These are phyloP conservation scores for Macaria liturata DNA, from an alignment of 2,888 invertebrate species.

Conservation along the genomic window DNA sequence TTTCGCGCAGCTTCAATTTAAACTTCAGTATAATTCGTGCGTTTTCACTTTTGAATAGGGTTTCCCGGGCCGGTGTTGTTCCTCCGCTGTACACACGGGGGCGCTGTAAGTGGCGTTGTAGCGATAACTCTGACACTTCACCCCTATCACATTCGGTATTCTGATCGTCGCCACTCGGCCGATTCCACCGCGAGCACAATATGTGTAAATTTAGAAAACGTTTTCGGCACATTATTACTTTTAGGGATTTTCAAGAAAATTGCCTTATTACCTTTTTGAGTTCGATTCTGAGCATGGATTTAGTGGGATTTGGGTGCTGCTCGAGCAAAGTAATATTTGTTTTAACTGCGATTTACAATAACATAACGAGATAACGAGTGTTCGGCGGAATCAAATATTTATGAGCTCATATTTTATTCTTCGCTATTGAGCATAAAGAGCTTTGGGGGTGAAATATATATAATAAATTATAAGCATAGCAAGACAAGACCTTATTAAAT, in stretches of 20 bases:
- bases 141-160: conserved; percentile 72
- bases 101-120: conserved; percentile 50
- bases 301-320: conserved; percentile 63
- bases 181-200: conserved; percentile 76
- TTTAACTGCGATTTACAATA: conserved; percentile 40
- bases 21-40: conserved; percentile 40
- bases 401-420: conserved; percentile 11
- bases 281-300: conserved; percentile 72
- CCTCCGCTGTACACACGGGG: background rate
- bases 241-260: conserved; percentile 81
- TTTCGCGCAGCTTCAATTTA: conserved; percentile 47
- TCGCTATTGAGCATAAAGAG: background rate
- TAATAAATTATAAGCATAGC: too few species aligned
- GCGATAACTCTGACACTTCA: conserved; percentile 60
- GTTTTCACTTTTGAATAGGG: conserved; percentile 39
- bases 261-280: conserved; percentile 81
- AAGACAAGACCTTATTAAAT: too few species aligned
- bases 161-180: conserved; percentile 68
- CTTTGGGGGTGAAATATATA: too few species aligned
- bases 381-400: conserved; percentile 8
- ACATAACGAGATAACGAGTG: conserved; percentile 8
- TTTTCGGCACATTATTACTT: conserved; percentile 81
- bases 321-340: conserved; percentile 53
- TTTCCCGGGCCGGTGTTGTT: conserved; percentile 26
- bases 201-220: conserved; percentile 81